A percentile compares a stretch with the other conserved stretches of the same genome.
These are phyloP conservation scores for Cyprinodon variegatus DNA, from an alignment of 2,113 vertebrate genomes.

Conservation along the genomic window DNA sequence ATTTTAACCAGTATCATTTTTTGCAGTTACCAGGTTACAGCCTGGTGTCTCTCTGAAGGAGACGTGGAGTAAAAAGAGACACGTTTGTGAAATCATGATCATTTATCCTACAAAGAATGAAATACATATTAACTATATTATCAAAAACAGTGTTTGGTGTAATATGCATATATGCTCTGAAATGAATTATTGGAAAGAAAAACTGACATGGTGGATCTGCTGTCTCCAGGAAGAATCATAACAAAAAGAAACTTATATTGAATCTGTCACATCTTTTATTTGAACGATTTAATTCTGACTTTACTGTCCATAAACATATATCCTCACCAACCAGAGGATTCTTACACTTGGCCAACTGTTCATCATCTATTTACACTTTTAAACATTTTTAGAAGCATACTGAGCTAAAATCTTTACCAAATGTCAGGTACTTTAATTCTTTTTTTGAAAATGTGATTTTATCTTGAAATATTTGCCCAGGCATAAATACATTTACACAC, in stretches of 20 bases:
- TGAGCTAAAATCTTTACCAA: not conserved
- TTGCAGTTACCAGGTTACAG: not conserved
- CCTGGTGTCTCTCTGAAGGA: not conserved
- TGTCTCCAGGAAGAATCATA: not conserved
- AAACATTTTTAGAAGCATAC: not conserved
- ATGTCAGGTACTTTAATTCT: not conserved
- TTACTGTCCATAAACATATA: not conserved
- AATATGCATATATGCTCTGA: not conserved
- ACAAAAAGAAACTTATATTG: not conserved
- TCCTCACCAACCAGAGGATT: constrained; percentile 9
- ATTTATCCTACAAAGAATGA: not conserved
- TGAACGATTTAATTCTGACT: not conserved
- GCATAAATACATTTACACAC: too few relatives aligned
- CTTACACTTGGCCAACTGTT: constrained; percentile 1
- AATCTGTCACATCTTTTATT: constrained; percentile 10
- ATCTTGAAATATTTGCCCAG: not conserved
- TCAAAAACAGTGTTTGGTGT: not conserved
- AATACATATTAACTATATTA: not conserved
- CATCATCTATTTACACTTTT: not conserved
- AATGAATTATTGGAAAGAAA: not conserved
- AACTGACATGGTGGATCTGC: not conserved
- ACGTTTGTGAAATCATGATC: not conserved
- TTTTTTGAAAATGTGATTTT: not conserved
- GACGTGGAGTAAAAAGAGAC: not conserved
- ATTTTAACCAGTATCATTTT: not conserved